These are phyloP conservation scores for Albula goreensis DNA, from an alignment of 2,113 vertebrate genomes.

Conservation along the genomic window DNA sequence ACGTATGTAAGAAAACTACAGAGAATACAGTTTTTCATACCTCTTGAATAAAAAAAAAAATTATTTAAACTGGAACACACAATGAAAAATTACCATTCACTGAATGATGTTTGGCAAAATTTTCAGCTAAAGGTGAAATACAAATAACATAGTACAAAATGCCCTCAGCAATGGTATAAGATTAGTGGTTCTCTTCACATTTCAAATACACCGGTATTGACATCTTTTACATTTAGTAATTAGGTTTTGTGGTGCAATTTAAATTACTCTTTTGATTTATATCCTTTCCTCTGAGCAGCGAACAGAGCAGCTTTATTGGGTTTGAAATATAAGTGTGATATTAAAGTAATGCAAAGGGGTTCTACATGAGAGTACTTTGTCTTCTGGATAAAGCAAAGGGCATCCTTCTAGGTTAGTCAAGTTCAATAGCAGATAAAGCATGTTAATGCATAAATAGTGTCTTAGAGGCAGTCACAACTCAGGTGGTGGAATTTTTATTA, in stretches of 20 bases:
- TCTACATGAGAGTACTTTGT: conserved; percentile 1
- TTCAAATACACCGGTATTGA: conserved; percentile 8
- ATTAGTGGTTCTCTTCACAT: not conserved
- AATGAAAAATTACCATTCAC: not conserved
- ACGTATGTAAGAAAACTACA: not conserved
- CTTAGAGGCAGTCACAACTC: not conserved
- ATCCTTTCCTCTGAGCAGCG: not conserved
- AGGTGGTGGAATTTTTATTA: not conserved
- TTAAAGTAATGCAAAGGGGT: conserved; percentile 18
- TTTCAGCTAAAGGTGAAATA: not conserved
- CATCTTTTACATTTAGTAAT: conserved; percentile 17
- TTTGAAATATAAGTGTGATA: conserved; percentile 29
- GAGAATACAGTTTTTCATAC: not conserved
- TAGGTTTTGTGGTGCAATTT: conserved; percentile 20
- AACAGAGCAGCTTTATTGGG: conserved; percentile 17
- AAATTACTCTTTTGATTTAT: conserved; percentile 17
- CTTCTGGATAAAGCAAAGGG: conserved; percentile 3
- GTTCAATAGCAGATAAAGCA: conserved; percentile 13
- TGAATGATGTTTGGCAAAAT: not conserved
- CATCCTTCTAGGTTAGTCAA: not conserved
- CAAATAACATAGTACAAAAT: not conserved
- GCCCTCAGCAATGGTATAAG: not conserved
- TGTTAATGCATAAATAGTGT: not conserved
- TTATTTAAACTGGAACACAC: not conserved
- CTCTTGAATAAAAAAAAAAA: not conserved